A percentile compares a stretch with the other conserved stretches of the same genome.
Conservation (phyloP, 2,797 vertebrate genomes). For the Falco concolor region DNA sequence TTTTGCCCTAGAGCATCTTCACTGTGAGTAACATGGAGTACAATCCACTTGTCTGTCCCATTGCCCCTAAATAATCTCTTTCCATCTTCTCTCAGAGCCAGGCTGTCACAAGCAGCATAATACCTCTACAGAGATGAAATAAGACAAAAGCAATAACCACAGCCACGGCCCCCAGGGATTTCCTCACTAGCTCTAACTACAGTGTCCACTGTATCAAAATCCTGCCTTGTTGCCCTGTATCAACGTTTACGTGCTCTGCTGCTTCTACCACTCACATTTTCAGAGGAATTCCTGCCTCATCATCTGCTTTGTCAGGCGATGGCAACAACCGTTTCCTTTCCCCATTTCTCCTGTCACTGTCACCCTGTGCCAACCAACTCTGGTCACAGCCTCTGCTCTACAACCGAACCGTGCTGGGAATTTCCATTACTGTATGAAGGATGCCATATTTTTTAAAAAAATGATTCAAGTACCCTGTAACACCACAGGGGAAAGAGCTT, state of each 20-base stretch:
- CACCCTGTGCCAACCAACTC: background rate
- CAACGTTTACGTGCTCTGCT: slow-evolving; percentile 31
- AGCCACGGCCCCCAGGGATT: background rate
- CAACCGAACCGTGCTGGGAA: accelerated
- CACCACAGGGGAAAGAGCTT: background rate
- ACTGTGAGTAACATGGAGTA: slow-evolving; percentile 16
- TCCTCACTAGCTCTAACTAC: background rate
- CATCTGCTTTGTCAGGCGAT: background rate
- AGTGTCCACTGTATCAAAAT: slow-evolving; percentile 27
- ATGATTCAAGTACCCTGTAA: accelerated
- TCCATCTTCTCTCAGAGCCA: slow-evolving; percentile 12
- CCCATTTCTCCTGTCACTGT: background rate
- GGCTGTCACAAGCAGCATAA: slow-evolving; percentile 29
- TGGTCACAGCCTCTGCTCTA: background rate
- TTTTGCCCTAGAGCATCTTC: slow-evolving; percentile 42
- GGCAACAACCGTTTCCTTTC: background rate
- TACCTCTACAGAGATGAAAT: slow-evolving; percentile 35
- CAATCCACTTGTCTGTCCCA: slow-evolving; percentile 6
- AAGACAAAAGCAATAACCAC: slow-evolving; percentile 58
- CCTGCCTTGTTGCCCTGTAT: slow-evolving; percentile 23
- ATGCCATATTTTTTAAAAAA: background rate
- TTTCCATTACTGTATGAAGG: background rate
- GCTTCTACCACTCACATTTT: background rate
- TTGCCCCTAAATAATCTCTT: slow-evolving; percentile 40
- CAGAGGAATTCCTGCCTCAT: background rate